These are phyloP conservation scores for Sigmodon hispidus DNA, from an alignment of 2,113 vertebrate genomes.

Conservation along the genomic window DNA sequence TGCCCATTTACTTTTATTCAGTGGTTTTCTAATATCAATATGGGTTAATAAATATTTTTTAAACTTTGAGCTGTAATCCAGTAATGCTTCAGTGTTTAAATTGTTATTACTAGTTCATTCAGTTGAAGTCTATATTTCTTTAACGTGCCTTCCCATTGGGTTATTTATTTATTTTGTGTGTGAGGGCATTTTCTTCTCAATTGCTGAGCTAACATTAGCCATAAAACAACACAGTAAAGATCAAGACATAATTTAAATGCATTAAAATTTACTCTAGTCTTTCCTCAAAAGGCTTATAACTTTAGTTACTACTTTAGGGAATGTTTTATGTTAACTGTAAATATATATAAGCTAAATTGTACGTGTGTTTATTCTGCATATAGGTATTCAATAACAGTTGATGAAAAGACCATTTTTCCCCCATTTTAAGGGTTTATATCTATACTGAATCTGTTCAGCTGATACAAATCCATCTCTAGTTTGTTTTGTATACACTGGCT, in stretches of 20 bases:
- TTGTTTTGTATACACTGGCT: background rate
- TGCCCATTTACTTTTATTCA: background rate
- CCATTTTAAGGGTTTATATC: background rate
- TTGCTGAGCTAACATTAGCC: background rate
- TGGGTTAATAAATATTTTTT: background rate
- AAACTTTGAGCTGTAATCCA: background rate
- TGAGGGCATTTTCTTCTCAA: background rate
- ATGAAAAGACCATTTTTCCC: background rate
- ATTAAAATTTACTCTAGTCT: background rate
- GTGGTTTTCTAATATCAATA: background rate
- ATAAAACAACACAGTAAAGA: background rate
- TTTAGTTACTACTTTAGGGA: background rate
- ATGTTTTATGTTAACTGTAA: background rate
- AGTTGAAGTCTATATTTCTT: too few species aligned
- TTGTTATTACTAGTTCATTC: background rate
- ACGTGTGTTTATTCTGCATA: background rate
- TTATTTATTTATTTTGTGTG: background rate
- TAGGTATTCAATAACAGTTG: background rate
- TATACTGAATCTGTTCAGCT: background rate
- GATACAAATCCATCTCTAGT: background rate
- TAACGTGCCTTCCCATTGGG: background rate
- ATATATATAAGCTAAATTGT: background rate
- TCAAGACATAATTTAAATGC: background rate
- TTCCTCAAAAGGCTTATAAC: background rate
- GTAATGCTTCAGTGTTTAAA: background rate